Base-by-base conservation (phyloP, 2,888 invertebrate species). In the Erynnis tages region DNA sequence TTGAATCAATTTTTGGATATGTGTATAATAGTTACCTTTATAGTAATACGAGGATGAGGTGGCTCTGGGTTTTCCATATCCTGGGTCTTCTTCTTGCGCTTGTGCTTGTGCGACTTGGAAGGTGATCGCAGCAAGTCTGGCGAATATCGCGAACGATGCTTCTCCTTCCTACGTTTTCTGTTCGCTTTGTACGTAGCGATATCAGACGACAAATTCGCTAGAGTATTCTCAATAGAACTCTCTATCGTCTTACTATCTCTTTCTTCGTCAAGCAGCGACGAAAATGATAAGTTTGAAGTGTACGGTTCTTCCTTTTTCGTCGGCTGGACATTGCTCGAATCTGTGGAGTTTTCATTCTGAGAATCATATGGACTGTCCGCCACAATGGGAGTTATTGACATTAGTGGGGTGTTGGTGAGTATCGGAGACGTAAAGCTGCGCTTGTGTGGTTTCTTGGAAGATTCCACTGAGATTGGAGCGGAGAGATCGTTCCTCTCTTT, bases 31-130 rank as follows among this genome's bases (percentile, higher is more conserved):
- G 16, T 19, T 21, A 94, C 94, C 90, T 95, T 96, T 43, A 95
- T 95, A 54, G 95, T 96, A 49, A 96, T 95, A 71, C 95, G 92
- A 17, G 95, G 93, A 78, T 93, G 93, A 16, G 92, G 92, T 44
- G 71, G 67, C 1, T 90, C 82, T 1, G 89, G 89, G 61, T 91
- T 87, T 54, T 89, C 88, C 56, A 92, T 79, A 66, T 94, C 94
- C 54, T 94, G 90, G 55, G 92, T 93, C 81, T 95, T 95, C 91
- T 94, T 93, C 90, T 95, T 95, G 57, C 95, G 91, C 69, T 95
- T 95, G 30, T 95, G 91, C 71, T 95, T 95, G 65, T 95, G 94
- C 56, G 95, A 94, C 67, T 94, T 95, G 1, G 91, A 92, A 1
- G 93, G 92, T 1, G 92, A 91, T 17, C 92, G 91, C 57, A 92